These are phyloP conservation scores for Gadus macrocephalus DNA, from an alignment of 2,113 vertebrate species.

Conservation along the genomic window DNA sequence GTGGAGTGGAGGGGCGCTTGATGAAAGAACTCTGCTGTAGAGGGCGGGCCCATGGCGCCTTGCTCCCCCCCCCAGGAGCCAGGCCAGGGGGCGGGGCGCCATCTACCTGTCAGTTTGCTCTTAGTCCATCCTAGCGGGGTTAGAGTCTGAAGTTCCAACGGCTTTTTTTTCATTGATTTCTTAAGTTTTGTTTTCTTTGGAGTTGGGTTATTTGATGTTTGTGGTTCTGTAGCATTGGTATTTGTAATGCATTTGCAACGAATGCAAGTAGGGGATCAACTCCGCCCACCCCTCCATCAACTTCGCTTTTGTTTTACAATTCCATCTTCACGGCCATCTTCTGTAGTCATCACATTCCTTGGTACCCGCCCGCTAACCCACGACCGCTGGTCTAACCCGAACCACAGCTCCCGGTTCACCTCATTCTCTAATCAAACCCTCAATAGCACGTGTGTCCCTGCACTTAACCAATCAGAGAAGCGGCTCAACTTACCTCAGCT, in stretches of 20 bases:
- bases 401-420: no score
- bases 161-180: constrained; percentile 38
- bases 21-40: constrained; percentile 76
- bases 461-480: no score
- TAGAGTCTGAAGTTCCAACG: constrained; percentile 58
- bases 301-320: constrained; percentile 49
- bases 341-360: constrained; percentile 40
- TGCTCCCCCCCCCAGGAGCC: constrained; percentile 46
- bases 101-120: constrained; percentile 72
- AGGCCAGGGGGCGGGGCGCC: constrained; percentile 59
- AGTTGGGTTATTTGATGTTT: constrained; percentile 12
- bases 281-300: constrained; percentile 62
- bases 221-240: constrained; percentile 52
- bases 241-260: constrained; percentile 36
- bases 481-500: no score
- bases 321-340: constrained; percentile 41
- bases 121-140: constrained; percentile 65
- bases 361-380: constrained; percentile 47
- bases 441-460: no score
- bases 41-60: constrained; percentile 71
- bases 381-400: background rate
- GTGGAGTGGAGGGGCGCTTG: constrained; percentile 69
- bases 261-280: constrained; percentile 55
- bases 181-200: background rate
- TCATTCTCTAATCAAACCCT: no score